Percentiles rank a stretch among this genome's conserved stretches.
phyloP scores from a whole-genome alignment of 2,888 invertebrate species.

The Lucinisca nassula region DNA sequence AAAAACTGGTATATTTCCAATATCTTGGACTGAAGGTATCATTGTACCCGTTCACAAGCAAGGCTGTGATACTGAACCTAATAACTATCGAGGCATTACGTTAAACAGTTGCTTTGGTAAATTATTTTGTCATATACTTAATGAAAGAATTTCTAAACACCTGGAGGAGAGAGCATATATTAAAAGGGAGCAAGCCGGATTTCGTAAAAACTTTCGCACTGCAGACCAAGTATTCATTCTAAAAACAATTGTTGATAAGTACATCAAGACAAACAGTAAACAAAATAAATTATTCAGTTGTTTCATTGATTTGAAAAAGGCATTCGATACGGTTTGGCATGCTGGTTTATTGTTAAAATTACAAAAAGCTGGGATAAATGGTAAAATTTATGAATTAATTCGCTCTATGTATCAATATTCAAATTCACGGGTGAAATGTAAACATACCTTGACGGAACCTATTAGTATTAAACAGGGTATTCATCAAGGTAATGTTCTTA shows the following conservation, averaged over 20 bases:
- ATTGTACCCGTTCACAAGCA: not conserved
- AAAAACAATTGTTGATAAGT: not conserved
- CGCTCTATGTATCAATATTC: not conserved
- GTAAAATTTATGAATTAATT: not conserved
- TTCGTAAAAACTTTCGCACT: not conserved
- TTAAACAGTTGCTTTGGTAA: not conserved
- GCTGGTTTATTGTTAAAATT: not conserved
- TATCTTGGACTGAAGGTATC: not conserved
- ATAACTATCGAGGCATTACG: not conserved
- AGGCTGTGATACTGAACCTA: too few species aligned
- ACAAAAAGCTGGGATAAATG: not conserved
- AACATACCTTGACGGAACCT: not conserved
- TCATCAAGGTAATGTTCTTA: not conserved
- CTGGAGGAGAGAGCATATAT: not conserved
- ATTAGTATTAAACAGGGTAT: not conserved
- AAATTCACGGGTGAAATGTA: not conserved
- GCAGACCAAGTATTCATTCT: not conserved
- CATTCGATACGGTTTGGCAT: not conserved
- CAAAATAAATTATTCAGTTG: not conserved
- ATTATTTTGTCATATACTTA: not conserved
- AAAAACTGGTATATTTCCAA: not conserved
- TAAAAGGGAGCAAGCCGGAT: not conserved
- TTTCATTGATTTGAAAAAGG: not conserved
- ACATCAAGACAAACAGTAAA: not conserved
- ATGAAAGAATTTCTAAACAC: not conserved